These are phyloP conservation scores for Epinephelus fuscoguttatus DNA, from an alignment of 2,113 vertebrate species.

Conservation along the genomic window DNA sequence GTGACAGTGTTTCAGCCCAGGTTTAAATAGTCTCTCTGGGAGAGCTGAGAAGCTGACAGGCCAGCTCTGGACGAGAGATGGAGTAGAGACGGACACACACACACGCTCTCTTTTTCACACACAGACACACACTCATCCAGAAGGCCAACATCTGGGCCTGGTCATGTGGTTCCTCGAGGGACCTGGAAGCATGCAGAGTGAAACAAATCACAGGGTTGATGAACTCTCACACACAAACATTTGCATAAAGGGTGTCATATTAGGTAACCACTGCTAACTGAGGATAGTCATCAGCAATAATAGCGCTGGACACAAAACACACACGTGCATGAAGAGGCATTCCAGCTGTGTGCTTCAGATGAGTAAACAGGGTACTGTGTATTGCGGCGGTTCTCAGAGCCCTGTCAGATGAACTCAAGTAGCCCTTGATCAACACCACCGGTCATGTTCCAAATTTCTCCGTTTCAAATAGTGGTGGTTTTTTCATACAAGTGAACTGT, in stretches of 20 bases:
- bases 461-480: not conserved
- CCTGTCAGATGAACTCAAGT: too few relatives aligned
- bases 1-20: conserved; percentile 21
- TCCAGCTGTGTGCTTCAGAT: not conserved
- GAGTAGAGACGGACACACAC: not conserved
- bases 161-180: conserved; percentile 26
- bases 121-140: conserved; percentile 2
- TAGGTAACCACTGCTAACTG: not conserved
- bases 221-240: not conserved
- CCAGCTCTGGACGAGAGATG: not conserved
- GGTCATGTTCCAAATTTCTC: not conserved
- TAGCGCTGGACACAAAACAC: not conserved
- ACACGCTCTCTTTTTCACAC: not conserved
- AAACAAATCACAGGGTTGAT: conserved; percentile 14
- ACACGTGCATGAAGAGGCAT: not conserved
- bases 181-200: not conserved
- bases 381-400: not conserved
- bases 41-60: conserved; percentile 6
- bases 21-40: conserved; percentile 19
- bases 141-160: conserved; percentile 47
- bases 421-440: not conserved
- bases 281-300: not conserved
- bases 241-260: not conserved
- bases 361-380: not conserved
- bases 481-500: too few relatives aligned